Base-by-base conservation (phyloP, 2,797 vertebrate species). In the Loris lydekkerianus region DNA sequence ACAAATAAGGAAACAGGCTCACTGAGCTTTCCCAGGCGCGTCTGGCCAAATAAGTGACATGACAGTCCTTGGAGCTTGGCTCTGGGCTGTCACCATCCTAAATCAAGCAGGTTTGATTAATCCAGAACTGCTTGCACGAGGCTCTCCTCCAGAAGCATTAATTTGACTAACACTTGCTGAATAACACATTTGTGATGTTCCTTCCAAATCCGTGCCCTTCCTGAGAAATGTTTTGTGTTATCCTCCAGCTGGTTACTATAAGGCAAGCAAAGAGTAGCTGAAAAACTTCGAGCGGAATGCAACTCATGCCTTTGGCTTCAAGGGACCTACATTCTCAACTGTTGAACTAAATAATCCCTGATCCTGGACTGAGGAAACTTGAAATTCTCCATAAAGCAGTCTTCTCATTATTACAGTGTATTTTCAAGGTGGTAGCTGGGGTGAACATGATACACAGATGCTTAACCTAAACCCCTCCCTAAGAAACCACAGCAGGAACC, bases 131-230 rank as follows among this genome's bases (percentile, higher is more conserved):
- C 8, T 27, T 31, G 14, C 72, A 27, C 9, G 7, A 65, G 15
- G 9, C 29, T 84, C 7, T 31, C 75, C 29, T 87, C 29, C 21
- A 53, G 18, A 43, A 67, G 21, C 2, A 65, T 29, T 56, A 20
- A 69, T 69, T 58, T 46, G 23, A 18, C 56, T 56, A 91, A 56
- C 27, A 31, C 7, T 40, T 75, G 17, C n/a, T 76, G 53, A 58
- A 37, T 27, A 53, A n/a, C 29, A 40, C 15, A 76, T 60, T 80
- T 80, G 58, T n/a, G 56, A 37, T 37, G 3, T 80, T 69, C 56
- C 58, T 76, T 92, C 69, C 23, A 77, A 95, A 91, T 78, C 34
- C n/a, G 21, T 69, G 46, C 14, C 9, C 34, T 34, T 78, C 40
- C 3, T 43, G 34, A 73, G 56, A 17, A 76, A 78, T 46, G 46